Evolutionary conservation across 2,797 vertebrate species (phyloP), one percentile per base, ranked within the genome.

Genomic region (Hypotaenidia philippensis): DNA sequence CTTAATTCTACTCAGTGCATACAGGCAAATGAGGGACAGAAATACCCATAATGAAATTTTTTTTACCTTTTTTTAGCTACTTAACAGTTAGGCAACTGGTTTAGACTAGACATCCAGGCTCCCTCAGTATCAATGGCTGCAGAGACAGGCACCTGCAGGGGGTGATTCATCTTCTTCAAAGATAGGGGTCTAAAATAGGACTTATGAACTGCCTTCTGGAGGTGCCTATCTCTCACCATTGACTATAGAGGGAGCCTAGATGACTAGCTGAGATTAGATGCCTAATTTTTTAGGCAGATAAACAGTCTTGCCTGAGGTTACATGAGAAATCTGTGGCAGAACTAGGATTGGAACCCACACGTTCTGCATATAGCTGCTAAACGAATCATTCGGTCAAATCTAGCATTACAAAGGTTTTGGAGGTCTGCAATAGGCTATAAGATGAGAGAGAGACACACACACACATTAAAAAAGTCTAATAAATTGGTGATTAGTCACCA

Each of bases 91-190:
- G 74, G 79, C 41, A 83, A 68, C 91, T 60, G 49, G 65, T 89
- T 95, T 75, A 81, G 61, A 60, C 82, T 63, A 95, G 96, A 97
- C 94, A 94, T 22, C 32, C 60, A 81, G 96, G 47, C 94, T 94
- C 96, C 86, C 70, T 59, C 70, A 27, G 77, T 65, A 93, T 87
- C 94, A 89, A 61, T 57, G 89, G 83, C 55, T 72, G 63, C 55
- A 78, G 72, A 92, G 81, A 72, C 49, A 71, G 87, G 93, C 84
- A 95, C 87, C 93, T 96, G 79, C 82, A 92, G 89, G 95, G 87
- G 57, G 57, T 96, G 95, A 96, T 96, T 96, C 94, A 96, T 96
- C 94, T 95, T 93, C 83, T 92, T 96, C 96, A 91, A 77, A 96
- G 91, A 94, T 60, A 85, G 72, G 69, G 89, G 84, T 74, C 94